These are phyloP conservation scores for Cephus runcator DNA, from an alignment of 2,888 invertebrate genomes.

Conservation along the genomic window DNA sequence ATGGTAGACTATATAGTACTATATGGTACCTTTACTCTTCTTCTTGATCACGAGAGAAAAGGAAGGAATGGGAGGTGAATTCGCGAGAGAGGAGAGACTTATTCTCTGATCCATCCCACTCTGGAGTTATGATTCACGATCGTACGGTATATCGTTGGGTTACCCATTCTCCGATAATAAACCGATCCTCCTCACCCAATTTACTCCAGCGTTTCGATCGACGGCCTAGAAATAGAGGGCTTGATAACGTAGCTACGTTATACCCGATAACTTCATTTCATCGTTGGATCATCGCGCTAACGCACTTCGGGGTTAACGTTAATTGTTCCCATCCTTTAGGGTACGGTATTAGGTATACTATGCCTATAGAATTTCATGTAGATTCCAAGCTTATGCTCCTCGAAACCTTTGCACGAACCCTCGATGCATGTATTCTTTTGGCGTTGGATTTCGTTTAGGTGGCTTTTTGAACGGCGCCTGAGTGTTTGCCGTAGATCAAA, in stretches of 20 bases:
- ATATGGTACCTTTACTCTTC: neutral
- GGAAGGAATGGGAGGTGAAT: constrained; percentile 23
- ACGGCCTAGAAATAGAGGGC: neutral
- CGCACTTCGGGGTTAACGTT: neutral
- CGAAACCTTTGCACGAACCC: neutral
- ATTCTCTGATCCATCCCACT: constrained; percentile 11
- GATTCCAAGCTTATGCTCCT: neutral
- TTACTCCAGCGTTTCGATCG: constrained; percentile 43
- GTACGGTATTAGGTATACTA: neutral
- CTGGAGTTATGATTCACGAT: neutral
- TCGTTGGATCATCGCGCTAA: neutral
- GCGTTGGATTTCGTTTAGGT: neutral
- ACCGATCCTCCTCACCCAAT: constrained; percentile 46
- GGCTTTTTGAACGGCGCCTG: neutral
- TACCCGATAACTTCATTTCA: constrained; percentile 53
- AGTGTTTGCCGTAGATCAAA: neutral
- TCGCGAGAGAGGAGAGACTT: neutral
- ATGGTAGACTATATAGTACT: neutral
- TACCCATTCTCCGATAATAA: constrained; percentile 33
- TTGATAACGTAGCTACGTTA: constrained; percentile 17
- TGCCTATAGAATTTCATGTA: neutral
- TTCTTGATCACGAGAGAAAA: constrained; percentile 10
- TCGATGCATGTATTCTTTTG: neutral
- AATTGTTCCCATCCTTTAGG: neutral
- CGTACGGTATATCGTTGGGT: neutral